Base-by-base conservation (phyloP, 2,113 vertebrate genomes). In the Antechinus stuartii region DNA sequence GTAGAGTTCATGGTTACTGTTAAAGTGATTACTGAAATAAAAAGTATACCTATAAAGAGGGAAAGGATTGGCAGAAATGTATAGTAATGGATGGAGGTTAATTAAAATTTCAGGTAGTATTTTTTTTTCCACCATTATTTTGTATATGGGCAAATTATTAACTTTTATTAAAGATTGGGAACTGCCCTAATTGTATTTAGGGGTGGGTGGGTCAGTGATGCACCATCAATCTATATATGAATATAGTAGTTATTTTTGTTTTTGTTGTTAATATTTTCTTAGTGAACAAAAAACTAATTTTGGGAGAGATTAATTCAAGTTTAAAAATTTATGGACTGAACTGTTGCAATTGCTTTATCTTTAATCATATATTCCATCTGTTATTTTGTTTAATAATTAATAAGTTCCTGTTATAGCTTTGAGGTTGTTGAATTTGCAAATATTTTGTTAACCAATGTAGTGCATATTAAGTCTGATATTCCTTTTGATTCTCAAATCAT, bases 351-450 rank as follows among this genome's bases (percentile, higher is more conserved):
- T 16, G 49, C 56, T 55, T 49, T 52, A 19, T 92, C 56, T 52
- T 54, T n/a, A 93, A 61, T 90, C 89, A 47, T 76, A 3, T 56
- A 53, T 96, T 84, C 56, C 91, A 95, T 84, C 84, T 96, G 91
- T 61, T 76, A 42, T 90, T 96, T 92, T 54, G 55, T 92, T 93
- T 46, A 92, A 90, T 93, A 92, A 84, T 95, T 57, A 46, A 93
- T 92, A 47, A 89, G 27, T 53, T 93, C 23, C 90, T 68, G 26
- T 94, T 90, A 35, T 35, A 57, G 90, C 27, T 56, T 54, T 55
- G 26, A n/a, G 54, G 8, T 49, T 50, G 14, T 56, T 57, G 54
- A 52, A 49, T 92, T 47, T 50, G 46, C 91, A 93, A 90, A 93
- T 90, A 30, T 30, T 14, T 92, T 35, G 16, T 0, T 90, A 76